Base-by-base conservation (phyloP, 2,888 invertebrate genomes). In the Stenotaenia linearis region DNA sequence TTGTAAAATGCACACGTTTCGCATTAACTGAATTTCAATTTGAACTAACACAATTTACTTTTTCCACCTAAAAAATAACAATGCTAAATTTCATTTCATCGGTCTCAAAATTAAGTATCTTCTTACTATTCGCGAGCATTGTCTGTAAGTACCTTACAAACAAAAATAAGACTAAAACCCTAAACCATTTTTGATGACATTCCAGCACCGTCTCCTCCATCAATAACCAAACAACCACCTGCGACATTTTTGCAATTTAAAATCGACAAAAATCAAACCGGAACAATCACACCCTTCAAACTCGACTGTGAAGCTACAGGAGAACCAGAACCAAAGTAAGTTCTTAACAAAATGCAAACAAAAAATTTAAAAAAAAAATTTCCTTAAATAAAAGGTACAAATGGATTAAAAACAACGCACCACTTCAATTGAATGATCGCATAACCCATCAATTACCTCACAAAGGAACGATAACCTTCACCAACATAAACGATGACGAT, bases 231-330 rank as follows among this genome's bases (percentile, higher is more conserved):
- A 87, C 95, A 97, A 87, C 96, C 97, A 74, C 94, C 95, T 76
- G 92, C 93, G 81, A 95, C 95, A 85, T 95, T 96, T 88, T 90
- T 94, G 83, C 90, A 96, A 82, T 97, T 96, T 87, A 95, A 96
- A 90, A 96, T 96, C 74, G 88, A 88, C 80, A 88, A 88, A 80
- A 92, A 92, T 85, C 85, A 86, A 69, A 92, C 92, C 83, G 95
- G 96, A 88, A 93, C 92, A 85, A 94, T 95, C 87, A 96, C 95
- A 86, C 96, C 96, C 77, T 96, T 96, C 88, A 92, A 95, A 84
- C 93, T 99, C 83, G 96, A 97, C 87, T 99, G 98, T 87, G 95
- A 96, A 87, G 98, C 98, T 15, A 93, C 93, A 86, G 98, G 97
- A 83, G 94, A 96, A 87, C 98, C 98, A 12, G 92, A 92, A 82